Conservation (phyloP, 2,113 vertebrate species). For the Ophthalmolycus amberensis region DNA sequence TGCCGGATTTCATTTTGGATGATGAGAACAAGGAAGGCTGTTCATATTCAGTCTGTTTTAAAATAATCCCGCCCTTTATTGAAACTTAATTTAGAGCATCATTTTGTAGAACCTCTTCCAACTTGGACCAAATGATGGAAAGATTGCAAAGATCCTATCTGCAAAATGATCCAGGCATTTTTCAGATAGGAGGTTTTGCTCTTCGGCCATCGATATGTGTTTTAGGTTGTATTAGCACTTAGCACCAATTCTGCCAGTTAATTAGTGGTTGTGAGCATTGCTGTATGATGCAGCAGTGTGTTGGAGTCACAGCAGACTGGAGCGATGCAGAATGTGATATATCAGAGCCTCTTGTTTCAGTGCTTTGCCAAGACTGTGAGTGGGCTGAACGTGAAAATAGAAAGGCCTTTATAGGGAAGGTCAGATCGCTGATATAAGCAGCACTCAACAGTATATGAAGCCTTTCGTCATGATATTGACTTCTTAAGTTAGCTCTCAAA, state of each 20-base stretch:
- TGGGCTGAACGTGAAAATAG: slow-evolving; percentile 72
- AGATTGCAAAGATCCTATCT: too few relatives aligned
- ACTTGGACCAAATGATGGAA: too few relatives aligned
- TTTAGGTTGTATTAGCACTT: slow-evolving; percentile 47
- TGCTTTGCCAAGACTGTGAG: slow-evolving; percentile 66
- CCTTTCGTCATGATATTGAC: slow-evolving; percentile 34
- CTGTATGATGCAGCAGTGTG: slow-evolving; percentile 69
- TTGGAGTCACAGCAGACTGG: slow-evolving; percentile 63
- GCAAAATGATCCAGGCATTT: too few relatives aligned
- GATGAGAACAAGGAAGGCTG: too few relatives aligned
- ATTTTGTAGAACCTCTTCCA: too few relatives aligned
- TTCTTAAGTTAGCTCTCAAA: slow-evolving; percentile 13
- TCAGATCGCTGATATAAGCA: slow-evolving; percentile 72
- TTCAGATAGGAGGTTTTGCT: too few relatives aligned
- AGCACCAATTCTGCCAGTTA: slow-evolving; percentile 45
- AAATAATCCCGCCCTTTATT: too few relatives aligned
- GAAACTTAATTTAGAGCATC: too few relatives aligned
- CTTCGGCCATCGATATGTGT: background rate
- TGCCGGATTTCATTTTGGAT: too few relatives aligned
- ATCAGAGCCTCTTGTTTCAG: slow-evolving; percentile 59
- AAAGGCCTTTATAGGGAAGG: slow-evolving; percentile 44
- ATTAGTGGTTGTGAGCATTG: slow-evolving; percentile 48
- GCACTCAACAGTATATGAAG: slow-evolving; percentile 46
- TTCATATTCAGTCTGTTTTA: too few relatives aligned
- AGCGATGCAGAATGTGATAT: slow-evolving; percentile 65